Conservation (phyloP, 1,140 invertebrate genomes). For the Drosophila lacertosa region DNA sequence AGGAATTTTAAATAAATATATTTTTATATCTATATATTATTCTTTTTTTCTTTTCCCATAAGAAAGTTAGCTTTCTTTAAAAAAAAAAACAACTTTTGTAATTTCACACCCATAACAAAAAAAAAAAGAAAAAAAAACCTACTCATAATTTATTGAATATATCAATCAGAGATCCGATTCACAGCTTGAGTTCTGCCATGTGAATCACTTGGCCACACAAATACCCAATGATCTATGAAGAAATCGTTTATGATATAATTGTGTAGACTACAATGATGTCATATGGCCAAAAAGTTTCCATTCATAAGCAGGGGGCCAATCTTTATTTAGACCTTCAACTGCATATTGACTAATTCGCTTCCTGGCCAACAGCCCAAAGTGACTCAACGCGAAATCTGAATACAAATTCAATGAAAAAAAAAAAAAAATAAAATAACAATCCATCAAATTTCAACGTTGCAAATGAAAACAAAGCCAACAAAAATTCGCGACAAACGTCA, state of each 20-base stretch:
- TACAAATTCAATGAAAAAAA: conserved; percentile 47
- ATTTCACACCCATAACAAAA: no score
- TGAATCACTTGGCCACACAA: conserved; percentile 17
- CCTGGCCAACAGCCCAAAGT: conserved; percentile 44
- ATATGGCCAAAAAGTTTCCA: not conserved
- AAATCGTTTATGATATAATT: conserved; percentile 16
- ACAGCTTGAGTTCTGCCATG: conserved; percentile 17
- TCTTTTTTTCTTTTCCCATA: no score
- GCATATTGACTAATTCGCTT: conserved; percentile 52
- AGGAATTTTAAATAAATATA: no score
- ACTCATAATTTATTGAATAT: not conserved
- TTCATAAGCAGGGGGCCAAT: not conserved
- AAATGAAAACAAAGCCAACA: conserved; percentile 12
- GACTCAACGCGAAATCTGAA: conserved; percentile 60
- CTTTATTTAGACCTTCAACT: conserved; percentile 44
- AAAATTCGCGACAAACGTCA: conserved; percentile 67
- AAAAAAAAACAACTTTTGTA: no score
- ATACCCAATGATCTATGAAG: conserved; percentile 32
- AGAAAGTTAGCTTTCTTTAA: no score
- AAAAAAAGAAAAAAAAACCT: no score
- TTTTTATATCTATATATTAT: no score
- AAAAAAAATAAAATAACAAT: conserved; percentile 46
- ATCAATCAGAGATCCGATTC: not conserved
- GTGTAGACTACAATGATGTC: conserved; percentile 5
- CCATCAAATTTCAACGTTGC: conserved; percentile 53